Evolutionary conservation across 1,140 invertebrate genomes (phyloP).

Genomic region (Teleogryllus occipitalis): DNA sequence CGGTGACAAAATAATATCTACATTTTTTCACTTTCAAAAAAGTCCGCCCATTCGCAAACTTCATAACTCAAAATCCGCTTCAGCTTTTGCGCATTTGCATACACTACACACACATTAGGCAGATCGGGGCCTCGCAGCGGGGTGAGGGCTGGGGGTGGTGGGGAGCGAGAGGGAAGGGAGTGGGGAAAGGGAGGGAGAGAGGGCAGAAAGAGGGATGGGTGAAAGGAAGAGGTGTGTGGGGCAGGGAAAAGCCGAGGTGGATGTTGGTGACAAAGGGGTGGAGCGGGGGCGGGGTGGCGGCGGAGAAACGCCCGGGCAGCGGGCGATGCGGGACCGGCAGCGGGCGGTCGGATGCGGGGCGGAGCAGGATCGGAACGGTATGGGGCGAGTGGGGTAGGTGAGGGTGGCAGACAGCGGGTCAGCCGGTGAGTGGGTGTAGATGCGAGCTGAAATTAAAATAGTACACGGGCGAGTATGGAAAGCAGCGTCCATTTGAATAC

Average conservation of each 20-base stretch:
- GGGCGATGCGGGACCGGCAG: no score
- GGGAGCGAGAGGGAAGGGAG: background rate
- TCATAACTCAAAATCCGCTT: slow-evolving; percentile 1
- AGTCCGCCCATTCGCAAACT: background rate
- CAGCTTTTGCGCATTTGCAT: background rate
- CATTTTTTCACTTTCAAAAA: background rate
- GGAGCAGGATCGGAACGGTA: no score
- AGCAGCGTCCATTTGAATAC: no score
- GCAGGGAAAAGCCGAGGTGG: background rate
- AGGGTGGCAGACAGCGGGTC: no score
- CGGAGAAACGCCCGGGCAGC: no score
- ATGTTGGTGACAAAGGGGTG: background rate
- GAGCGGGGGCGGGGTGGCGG: no score
- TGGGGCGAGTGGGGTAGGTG: no score
- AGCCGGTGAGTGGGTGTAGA: no score
- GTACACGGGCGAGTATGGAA: no score
- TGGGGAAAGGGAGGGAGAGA: background rate
- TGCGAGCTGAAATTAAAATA: no score
- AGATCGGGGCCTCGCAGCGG: background rate
- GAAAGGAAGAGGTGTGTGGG: background rate
- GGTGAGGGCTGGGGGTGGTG: no score
- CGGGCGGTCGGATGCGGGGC: no score
- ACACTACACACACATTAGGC: background rate
- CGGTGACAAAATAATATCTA: slow-evolving; percentile 1
- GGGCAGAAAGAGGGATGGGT: background rate